Conservation (phyloP, 1,140 invertebrate genomes). For the Cydia fagiglandana region DNA sequence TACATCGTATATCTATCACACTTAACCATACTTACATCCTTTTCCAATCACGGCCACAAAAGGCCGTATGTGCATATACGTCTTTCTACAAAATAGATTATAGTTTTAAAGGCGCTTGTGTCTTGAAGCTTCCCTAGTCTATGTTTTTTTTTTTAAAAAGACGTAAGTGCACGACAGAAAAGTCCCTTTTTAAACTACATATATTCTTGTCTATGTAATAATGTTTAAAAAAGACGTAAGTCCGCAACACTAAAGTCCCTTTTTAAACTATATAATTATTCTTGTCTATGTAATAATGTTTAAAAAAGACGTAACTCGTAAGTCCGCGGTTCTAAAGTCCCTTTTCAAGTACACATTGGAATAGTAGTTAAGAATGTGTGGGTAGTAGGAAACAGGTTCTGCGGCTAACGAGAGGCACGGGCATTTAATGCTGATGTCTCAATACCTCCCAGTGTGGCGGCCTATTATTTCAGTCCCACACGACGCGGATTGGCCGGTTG, state of each 20-base stretch:
- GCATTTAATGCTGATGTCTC: slow-evolving; percentile 78
- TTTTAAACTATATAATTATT: no score
- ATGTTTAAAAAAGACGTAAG: not conserved
- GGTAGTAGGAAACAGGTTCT: slow-evolving; percentile 34
- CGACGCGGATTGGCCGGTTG: slow-evolving; percentile 50
- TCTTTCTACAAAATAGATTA: not conserved
- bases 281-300: not conserved
- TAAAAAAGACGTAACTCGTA: not conserved
- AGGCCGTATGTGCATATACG: not conserved
- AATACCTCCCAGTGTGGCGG: slow-evolving; percentile 77
- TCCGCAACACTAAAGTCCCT: not conserved
- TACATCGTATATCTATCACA: not conserved
- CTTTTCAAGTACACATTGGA: slow-evolving; percentile 5
- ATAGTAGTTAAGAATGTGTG: slow-evolving; percentile 17
- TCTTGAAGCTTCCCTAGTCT: not conserved
- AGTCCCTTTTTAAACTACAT: no score
- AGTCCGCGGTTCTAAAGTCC: not conserved
- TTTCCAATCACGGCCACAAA: not conserved
- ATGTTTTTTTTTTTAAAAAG: not conserved
- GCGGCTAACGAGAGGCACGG: slow-evolving; percentile 47
- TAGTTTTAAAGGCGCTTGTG: not conserved
- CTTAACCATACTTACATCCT: not conserved
- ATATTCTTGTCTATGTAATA: not conserved
- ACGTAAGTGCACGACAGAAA: not conserved
- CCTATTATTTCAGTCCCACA: slow-evolving; percentile 77